Evolutionary conservation across 2,888 invertebrate species (phyloP).

Genomic region (Orchestes rusci): DNA sequence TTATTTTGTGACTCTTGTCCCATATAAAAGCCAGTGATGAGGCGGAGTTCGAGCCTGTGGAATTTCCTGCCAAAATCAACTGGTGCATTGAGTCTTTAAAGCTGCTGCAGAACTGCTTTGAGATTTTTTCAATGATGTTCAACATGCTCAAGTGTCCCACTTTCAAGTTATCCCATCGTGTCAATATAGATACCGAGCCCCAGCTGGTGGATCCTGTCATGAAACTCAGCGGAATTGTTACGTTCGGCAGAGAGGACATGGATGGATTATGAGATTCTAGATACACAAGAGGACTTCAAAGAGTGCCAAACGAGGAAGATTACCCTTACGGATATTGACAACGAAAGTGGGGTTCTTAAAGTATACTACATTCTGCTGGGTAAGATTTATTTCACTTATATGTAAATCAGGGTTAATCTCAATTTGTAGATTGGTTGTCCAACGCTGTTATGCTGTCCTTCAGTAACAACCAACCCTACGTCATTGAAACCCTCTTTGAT

Average conservation of each 20-base stretch:
- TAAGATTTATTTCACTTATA: no score
- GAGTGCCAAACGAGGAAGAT: slow-evolving; percentile 46
- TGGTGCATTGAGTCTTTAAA: slow-evolving; percentile 74
- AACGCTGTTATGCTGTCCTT: slow-evolving; percentile 77
- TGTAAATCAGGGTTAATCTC: no score
- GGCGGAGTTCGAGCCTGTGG: slow-evolving; percentile 8
- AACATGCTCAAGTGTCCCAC: slow-evolving; percentile 92
- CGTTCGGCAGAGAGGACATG: slow-evolving; percentile 55
- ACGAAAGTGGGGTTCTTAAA: slow-evolving; percentile 75
- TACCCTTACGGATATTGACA: slow-evolving; percentile 62
- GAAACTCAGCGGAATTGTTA: slow-evolving; percentile 51
- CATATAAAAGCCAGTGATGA: slow-evolving; percentile 58
- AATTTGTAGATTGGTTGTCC: slow-evolving; percentile 63
- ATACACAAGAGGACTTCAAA: slow-evolving; percentile 42
- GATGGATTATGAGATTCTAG: slow-evolving; percentile 56
- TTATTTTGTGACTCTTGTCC: slow-evolving; percentile 80
- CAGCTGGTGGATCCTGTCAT: slow-evolving; percentile 81
- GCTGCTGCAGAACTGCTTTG: slow-evolving; percentile 78
- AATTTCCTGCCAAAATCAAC: no score
- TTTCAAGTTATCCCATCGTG: slow-evolving; percentile 81
- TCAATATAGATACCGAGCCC: slow-evolving; percentile 68
- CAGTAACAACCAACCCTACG: slow-evolving; percentile 68
- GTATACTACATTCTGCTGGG: slow-evolving; percentile 79
- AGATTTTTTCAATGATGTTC: slow-evolving; percentile 86
- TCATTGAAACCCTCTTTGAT: slow-evolving; percentile 79